Evolutionary conservation across 2,888 invertebrate species (phyloP), one percentile per base, ranked within the genome.

Genomic region (Brachypterus glaber): DNA sequence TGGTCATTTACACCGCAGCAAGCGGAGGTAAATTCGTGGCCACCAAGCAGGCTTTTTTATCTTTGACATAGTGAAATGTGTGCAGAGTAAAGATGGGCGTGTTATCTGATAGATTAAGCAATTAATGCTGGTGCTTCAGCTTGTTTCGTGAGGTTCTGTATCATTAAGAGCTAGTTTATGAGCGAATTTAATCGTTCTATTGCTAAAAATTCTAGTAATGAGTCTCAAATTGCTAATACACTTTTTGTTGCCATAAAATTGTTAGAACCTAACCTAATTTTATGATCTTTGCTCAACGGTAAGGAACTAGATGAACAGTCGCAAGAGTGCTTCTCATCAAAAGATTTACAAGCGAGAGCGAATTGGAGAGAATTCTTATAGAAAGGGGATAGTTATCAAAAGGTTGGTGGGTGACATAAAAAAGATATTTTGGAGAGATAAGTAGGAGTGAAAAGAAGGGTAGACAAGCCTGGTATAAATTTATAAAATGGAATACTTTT

Each of bases 31-130:
- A 39, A 39, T 39, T 27, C 38, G 24, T 31, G 46, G 44, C 46
- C 48, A 44, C 48, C 44, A 44, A 35, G 17, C 15, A 30, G 14
- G 41, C 30, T 15, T 26, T 35, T 29, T 34, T 35, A 37, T 37
- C 38, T 25, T 38, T 34, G 49, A 47, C 50, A 37, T 46, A 40
- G 46, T 51, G 50, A 55, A 55, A 52, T 57, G 55, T 53, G 50
- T 53, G 45, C 46, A 40, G 48, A 41, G 46, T 49, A 45, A 47
- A 55, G 57, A 57, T 58, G 59, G 56, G 51, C 44, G 48, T 51
- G 54, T 60, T 60, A 60, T 60, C 60, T 58, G 61, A 60, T 60
- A 60, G 58, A 62, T 61, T 60, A 60, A 62, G 59, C 58, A 61
- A 62, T 62, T 60, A 60, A 60, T 59, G 59, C 52, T 51, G 55